Conservation (phyloP, 2,113 vertebrate species). For the Colossoma macropomum region DNA sequence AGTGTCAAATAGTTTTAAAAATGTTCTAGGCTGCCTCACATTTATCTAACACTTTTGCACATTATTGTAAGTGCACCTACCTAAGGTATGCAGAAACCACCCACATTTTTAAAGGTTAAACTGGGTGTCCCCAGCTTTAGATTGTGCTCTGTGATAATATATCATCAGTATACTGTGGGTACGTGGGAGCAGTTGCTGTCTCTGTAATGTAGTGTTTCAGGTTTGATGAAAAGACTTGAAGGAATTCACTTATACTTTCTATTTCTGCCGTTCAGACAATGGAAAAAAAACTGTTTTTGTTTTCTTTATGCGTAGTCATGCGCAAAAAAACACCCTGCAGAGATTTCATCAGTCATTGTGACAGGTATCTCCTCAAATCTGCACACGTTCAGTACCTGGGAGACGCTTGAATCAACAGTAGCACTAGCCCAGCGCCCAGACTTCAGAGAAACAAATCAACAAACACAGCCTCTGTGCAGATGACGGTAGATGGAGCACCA, state of each 20-base stretch:
- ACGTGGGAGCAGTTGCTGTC: not conserved
- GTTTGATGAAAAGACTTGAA: not conserved
- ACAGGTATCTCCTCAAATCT: conserved; percentile 53
- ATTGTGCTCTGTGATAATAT: conserved; percentile 53
- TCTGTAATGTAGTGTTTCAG: not conserved
- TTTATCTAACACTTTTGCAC: no score
- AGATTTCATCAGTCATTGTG: conserved; percentile 40
- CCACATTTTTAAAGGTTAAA: not conserved
- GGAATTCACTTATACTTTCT: not conserved
- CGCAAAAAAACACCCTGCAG: conserved; percentile 17
- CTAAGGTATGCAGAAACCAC: not conserved
- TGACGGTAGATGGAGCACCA: conserved; percentile 41
- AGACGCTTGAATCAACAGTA: conserved; percentile 17
- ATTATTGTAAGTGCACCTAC: no score
- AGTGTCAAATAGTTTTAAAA: no score
- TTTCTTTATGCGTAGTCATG: not conserved
- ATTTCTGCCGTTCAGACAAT: not conserved
- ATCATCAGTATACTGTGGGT: conserved; percentile 3
- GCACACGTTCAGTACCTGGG: conserved; percentile 36
- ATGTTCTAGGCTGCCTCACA: no score
- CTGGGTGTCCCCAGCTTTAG: conserved; percentile 42
- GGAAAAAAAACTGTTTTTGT: not conserved
- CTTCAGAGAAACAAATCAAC: conserved; percentile 55
- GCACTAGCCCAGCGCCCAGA: conserved; percentile 35
- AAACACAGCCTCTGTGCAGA: conserved; percentile 45